phyloP scores from a whole-genome alignment of 1,140 invertebrate genomes.

The Paraescarpia echinospica region DNA sequence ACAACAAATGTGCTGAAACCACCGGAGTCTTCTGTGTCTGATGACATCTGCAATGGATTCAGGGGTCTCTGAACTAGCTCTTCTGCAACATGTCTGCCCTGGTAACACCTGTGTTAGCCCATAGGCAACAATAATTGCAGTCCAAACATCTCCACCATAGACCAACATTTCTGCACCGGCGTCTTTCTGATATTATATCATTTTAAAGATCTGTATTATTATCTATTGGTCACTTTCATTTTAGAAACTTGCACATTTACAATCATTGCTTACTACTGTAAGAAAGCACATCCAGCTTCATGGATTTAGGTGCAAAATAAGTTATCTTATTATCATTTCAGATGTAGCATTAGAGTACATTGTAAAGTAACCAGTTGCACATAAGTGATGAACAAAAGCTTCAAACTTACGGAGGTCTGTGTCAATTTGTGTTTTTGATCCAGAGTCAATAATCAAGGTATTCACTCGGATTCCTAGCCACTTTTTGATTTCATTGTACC shows the following conservation, averaged over 20 bases:
- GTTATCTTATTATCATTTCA: not conserved
- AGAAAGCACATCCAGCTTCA: not conserved
- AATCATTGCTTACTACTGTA: too few species aligned
- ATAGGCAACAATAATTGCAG: too few species aligned
- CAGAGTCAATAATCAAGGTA: slow-evolving; percentile 87
- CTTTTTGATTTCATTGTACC: slow-evolving; percentile 98
- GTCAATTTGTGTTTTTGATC: slow-evolving; percentile 86
- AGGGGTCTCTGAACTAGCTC: too few species aligned
- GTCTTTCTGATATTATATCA: too few species aligned
- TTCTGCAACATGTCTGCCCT: too few species aligned
- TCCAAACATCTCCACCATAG: too few species aligned
- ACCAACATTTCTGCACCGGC: too few species aligned
- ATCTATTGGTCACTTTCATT: slow-evolving; percentile 39
- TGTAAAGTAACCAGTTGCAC: not conserved
- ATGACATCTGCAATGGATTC: too few species aligned
- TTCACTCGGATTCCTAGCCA: slow-evolving; percentile 87
- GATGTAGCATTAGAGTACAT: not conserved
- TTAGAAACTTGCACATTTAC: too few species aligned
- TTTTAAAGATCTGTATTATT: slow-evolving; percentile 36
- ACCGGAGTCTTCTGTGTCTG: too few species aligned
- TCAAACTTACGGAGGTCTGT: slow-evolving; percentile 69
- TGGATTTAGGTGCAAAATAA: not conserved
- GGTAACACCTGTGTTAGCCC: too few species aligned
- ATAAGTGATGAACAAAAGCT: not conserved
- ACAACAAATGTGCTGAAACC: too few species aligned